Base-by-base conservation (phyloP, 2,113 vertebrate species). In the Centrocercus urophasianus region DNA sequence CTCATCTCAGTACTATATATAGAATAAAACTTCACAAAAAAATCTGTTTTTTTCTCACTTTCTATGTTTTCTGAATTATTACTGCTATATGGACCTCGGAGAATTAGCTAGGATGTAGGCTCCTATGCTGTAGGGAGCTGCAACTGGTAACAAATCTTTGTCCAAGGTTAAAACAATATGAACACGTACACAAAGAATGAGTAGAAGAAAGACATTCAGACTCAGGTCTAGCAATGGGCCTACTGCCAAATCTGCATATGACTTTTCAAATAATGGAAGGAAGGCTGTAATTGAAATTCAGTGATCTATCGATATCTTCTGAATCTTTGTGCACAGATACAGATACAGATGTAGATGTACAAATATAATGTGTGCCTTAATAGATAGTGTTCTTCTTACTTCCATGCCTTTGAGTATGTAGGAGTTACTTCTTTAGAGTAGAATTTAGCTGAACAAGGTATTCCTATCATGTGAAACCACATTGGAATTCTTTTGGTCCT, bases 51-150 rank as follows among this genome's bases (percentile, higher is more conserved):
- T 50, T 50, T 13, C 32, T 88, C 34, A 80, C 11, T 74, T 61
- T 28, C 8, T 28, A 10, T 4, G 25, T 78, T 64, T 74, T 50
- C 32, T 79, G 32, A 60, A 86, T 93, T 76, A 45, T 19, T 36
- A 8, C 10, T 47, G 13, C 8, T 36, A 1, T 11, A 6, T 52
- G 4, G 6, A 10, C 54, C 32, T 8, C 15, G 21, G 7, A 3
- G 2, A 86, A 34, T 72, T 71, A 84, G 2, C 7, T 67, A 6
- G 57, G 40, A 57, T 13, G 42, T 5, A 83, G 48, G 81, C 3
- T 7, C 78, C 28, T 60, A 27, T 18, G 20, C 1, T 38, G 13
- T 8, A 17, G 3, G 27, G 8, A 5, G 40, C 13, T 28, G 21
- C 10, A 74, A 9, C 7, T 45, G 36, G 6, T 69, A 17, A 14